phyloP scores from a whole-genome alignment of 2,797 vertebrate species.

The Morelia viridis region DNA sequence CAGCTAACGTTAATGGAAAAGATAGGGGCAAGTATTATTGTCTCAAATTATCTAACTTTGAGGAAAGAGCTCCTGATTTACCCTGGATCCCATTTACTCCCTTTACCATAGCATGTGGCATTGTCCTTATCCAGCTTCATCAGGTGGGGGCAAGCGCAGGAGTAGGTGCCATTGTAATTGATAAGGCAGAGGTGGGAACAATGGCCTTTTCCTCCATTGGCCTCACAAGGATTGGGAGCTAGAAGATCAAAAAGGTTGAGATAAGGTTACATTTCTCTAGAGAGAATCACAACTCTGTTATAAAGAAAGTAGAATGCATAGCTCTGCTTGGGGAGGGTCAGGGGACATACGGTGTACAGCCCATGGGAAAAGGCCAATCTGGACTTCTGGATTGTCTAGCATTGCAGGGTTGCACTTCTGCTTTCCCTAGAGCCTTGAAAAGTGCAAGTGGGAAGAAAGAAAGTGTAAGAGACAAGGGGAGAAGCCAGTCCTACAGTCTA shows the following conservation, averaged over 20 bases:
- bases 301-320: neutral
- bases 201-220: constrained; percentile 82
- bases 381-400: neutral
- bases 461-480: neutral
- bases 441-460: neutral
- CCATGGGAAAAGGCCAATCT: neutral
- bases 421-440: neutral
- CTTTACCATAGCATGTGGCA: constrained; percentile 88
- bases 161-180: constrained; percentile 93
- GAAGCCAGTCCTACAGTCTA: neutral
- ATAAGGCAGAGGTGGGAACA: constrained; percentile 98
- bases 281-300: neutral
- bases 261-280: rapidly evolving
- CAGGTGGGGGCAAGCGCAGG: constrained; percentile 95
- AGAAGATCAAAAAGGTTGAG: constrained; percentile 12
- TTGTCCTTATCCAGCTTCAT: constrained; percentile 93
- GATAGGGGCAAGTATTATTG: neutral
- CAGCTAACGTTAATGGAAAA: neutral
- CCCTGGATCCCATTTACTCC: neutral
- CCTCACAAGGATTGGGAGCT: constrained; percentile 94
- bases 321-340: neutral
- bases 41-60: neutral
- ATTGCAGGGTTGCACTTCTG: neutral
- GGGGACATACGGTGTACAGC: neutral
- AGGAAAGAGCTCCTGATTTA: neutral